Conservation (phyloP, 1,140 invertebrate species). For the Ephestia elutella region DNA sequence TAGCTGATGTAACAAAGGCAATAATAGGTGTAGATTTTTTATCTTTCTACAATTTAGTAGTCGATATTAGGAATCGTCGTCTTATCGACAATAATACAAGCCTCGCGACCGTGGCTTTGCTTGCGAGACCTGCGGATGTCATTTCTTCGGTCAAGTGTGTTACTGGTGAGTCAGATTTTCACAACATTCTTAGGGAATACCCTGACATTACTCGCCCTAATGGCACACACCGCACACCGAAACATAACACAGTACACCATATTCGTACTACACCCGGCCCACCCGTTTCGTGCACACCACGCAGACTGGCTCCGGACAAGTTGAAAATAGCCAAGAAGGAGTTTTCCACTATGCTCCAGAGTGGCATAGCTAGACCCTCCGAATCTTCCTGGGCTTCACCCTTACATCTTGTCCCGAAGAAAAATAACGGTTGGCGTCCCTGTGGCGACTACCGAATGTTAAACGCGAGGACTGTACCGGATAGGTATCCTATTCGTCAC, state of each 20-base stretch:
- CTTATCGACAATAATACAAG: background rate
- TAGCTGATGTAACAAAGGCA: background rate
- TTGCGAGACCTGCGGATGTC: too few species aligned
- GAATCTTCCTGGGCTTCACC: constrained; percentile 42
- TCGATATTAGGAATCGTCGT: background rate
- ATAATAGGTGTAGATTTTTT: constrained; percentile 19
- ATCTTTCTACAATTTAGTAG: background rate
- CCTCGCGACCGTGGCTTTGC: too few species aligned
- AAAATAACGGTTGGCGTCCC: constrained; percentile 20
- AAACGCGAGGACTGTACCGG: constrained; percentile 35
- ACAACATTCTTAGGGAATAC: constrained; percentile 12
- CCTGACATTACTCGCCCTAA: too few species aligned
- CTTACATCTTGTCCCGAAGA: constrained; percentile 34
- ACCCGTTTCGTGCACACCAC: background rate
- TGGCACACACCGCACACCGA: too few species aligned
- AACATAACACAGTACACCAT: too few species aligned
- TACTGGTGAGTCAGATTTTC: too few species aligned
- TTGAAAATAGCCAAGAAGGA: background rate
- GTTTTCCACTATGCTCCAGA: constrained; percentile 36
- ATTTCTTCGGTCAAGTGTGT: too few species aligned
- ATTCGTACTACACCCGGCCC: background rate
- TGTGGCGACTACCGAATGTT: constrained; percentile 29
- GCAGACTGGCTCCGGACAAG: background rate
- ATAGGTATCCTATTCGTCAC: constrained; percentile 50
- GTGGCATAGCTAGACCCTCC: constrained; percentile 35